A percentile compares a stretch with the other conserved stretches of the same genome.
These are phyloP conservation scores for Conchocele bisecta DNA, from an alignment of 2,888 invertebrate species.

Conservation along the genomic window DNA sequence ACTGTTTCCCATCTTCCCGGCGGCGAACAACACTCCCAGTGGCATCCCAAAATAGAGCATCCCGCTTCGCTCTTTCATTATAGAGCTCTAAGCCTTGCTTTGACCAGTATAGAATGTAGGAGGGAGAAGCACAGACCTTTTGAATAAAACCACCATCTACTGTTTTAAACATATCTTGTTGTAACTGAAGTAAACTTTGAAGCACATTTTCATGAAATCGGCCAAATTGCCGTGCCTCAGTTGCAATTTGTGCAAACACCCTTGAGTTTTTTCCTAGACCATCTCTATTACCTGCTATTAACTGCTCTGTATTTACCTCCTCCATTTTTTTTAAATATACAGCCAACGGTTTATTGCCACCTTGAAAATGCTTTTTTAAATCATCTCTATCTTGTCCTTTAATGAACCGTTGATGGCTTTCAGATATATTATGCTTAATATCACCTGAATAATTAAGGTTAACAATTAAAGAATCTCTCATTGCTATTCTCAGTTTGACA, in stretches of 20 bases:
- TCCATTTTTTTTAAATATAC: not conserved
- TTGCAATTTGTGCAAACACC: not conserved
- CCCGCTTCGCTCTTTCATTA: not conserved
- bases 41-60: conserved; percentile 22
- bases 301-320: not conserved
- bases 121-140: conserved; percentile 6
- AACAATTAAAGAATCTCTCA: not conserved
- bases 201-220: not conserved
- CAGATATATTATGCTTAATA: conserved; percentile 3
- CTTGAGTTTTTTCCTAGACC: conserved; percentile 2
- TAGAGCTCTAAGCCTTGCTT: conserved; percentile 2
- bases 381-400: not conserved
- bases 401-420: not conserved
- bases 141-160: not conserved
- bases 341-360: conserved; percentile 1
- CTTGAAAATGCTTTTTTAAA: not conserved
- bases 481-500: not conserved
- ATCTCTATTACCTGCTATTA: conserved; percentile 4
- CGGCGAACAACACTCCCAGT: conserved; percentile 17
- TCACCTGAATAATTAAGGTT: not conserved
- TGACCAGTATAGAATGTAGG: conserved; percentile 14
- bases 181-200: not conserved
- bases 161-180: not conserved
- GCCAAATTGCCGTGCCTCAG: conserved; percentile 1
- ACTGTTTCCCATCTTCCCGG: not conserved